Evolutionary conservation across 2,888 invertebrate species (phyloP).

Genomic region (Neoitamus cyanurus): DNA sequence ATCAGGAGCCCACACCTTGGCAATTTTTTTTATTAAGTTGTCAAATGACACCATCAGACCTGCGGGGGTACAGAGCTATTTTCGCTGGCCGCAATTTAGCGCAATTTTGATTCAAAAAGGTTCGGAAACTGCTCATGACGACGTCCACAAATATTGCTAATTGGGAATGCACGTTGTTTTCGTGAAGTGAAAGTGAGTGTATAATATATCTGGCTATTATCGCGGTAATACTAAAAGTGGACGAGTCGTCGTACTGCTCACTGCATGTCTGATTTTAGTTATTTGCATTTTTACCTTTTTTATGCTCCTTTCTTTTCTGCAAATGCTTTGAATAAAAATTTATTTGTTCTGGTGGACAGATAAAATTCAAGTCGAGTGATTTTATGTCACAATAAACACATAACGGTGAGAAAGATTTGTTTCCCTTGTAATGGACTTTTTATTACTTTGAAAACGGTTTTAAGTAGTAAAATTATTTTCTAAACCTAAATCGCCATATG

Average conservation of each 20-base stretch:
- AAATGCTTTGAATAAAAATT: not conserved
- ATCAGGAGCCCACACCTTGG: not conserved
- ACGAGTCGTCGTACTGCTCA: not conserved
- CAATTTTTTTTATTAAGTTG: slow-evolving; percentile 12
- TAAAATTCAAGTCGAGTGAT: not conserved
- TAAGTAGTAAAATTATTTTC: not conserved
- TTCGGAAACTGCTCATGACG: not conserved
- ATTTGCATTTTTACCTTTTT: not conserved
- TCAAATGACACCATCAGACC: not conserved
- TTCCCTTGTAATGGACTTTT: not conserved
- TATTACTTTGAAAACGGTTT: not conserved
- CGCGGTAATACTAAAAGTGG: slow-evolving; percentile 7
- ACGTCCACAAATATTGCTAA: slow-evolving; percentile 19
- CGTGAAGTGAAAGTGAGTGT: slow-evolving; percentile 17
- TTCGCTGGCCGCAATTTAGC: not conserved
- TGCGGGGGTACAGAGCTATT: not conserved
- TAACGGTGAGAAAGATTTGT: not conserved
- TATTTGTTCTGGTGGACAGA: not conserved
- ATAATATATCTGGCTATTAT: slow-evolving; percentile 1
- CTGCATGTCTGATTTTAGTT: not conserved
- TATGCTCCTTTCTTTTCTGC: not conserved
- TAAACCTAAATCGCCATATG: not conserved
- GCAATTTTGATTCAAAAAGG: not conserved
- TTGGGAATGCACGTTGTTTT: slow-evolving; percentile 29
- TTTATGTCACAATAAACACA: not conserved